These are phyloP conservation scores for Spatulosminthurus flaviceps DNA, from an alignment of 2,888 invertebrate genomes.

Conservation along the genomic window DNA sequence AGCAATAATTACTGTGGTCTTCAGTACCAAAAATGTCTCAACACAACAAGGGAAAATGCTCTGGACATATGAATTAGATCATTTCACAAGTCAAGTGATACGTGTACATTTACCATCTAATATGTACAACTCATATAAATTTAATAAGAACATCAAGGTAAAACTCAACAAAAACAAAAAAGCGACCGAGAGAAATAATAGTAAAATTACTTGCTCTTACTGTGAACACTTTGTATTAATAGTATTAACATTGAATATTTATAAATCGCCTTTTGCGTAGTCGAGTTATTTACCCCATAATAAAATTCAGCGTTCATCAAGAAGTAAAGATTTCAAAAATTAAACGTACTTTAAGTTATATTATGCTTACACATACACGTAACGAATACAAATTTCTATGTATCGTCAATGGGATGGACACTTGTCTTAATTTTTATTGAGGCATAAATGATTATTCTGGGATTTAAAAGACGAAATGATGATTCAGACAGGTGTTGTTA, in stretches of 20 bases:
- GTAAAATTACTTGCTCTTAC: background rate
- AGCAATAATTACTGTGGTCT: background rate
- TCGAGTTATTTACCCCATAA: background rate
- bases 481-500: background rate
- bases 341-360: conserved; percentile 27
- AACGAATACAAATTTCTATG: conserved; percentile 2
- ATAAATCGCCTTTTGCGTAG: background rate
- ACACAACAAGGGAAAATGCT: background rate
- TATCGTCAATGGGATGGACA: conserved; percentile 24
- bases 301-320: conserved; percentile 13
- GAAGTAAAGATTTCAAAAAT: conserved; percentile 27
- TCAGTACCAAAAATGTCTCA: background rate
- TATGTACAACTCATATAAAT: background rate
- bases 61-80: background rate
- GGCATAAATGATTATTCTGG: conserved; percentile 18
- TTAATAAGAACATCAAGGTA: background rate
- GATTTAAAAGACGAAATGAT: conserved; percentile 24
- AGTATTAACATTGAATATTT: conserved; percentile 14
- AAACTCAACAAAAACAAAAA: conserved; percentile 18
- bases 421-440: conserved; percentile 23
- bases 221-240: conserved; percentile 13
- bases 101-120: background rate
- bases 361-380: conserved; percentile 22
- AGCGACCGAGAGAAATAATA: conserved; percentile 7
- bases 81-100: conserved; percentile 3